A percentile compares a stretch with the other conserved stretches of the same genome.
These are phyloP conservation scores for Anagyrus pseudococci DNA, from an alignment of 2,888 invertebrate genomes.

Conservation along the genomic window DNA sequence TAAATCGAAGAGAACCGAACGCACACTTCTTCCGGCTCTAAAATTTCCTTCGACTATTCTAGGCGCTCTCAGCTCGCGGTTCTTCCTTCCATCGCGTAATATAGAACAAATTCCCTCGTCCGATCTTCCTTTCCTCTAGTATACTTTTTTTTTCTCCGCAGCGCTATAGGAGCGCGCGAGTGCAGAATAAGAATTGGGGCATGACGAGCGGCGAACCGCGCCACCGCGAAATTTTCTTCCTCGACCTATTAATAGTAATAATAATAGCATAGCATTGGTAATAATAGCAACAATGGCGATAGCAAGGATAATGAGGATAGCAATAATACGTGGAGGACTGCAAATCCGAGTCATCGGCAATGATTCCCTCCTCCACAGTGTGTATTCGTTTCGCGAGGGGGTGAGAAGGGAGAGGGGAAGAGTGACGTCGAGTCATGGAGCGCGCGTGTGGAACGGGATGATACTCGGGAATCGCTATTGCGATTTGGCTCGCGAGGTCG, in stretches of 20 bases:
- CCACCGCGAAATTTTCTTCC: constrained; percentile 27
- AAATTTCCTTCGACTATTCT: no score
- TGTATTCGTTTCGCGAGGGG: no score
- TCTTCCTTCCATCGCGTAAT: no score
- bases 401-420: not conserved
- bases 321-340: no score
- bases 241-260: constrained; percentile 34
- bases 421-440: constrained; percentile 6
- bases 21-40: no score
- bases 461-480: no score
- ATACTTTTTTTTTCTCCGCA: constrained; percentile 23
- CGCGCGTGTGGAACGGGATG: not conserved
- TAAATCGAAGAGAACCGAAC: no score
- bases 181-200: constrained; percentile 46
- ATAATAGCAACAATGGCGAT: not conserved
- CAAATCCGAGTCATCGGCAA: no score
- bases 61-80: no score
- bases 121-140: not conserved
- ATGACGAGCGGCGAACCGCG: constrained; percentile 47
- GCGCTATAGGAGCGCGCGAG: constrained; percentile 4
- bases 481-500: no score
- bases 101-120: not conserved
- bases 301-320: no score
- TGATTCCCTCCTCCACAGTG: no score
- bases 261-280: not conserved